These are phyloP conservation scores for Mobula birostris DNA, from an alignment of 2,113 vertebrate genomes.

Conservation along the genomic window DNA sequence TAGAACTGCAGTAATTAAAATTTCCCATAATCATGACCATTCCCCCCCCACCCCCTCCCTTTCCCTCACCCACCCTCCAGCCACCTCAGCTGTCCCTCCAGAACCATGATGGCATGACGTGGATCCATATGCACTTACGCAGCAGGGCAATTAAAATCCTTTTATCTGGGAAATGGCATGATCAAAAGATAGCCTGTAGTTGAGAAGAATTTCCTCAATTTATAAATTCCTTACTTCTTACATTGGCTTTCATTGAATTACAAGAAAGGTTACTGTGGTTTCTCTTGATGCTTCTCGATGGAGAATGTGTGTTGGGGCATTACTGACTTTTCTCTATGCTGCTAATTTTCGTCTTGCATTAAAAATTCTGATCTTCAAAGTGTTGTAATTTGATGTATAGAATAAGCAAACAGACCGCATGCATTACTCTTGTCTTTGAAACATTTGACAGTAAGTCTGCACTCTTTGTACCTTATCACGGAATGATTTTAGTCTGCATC, in stretches of 20 bases:
- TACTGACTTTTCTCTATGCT: slow-evolving; percentile 63
- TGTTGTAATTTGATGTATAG: slow-evolving; percentile 56
- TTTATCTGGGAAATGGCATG: slow-evolving; percentile 49
- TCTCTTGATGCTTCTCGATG: slow-evolving; percentile 58
- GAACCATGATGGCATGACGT: slow-evolving; percentile 59
- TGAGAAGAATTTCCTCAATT: slow-evolving; percentile 62
- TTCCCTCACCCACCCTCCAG: slow-evolving; percentile 44
- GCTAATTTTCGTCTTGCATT: slow-evolving; percentile 63
- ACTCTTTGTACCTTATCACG: slow-evolving; percentile 63
- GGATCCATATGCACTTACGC: slow-evolving; percentile 48
- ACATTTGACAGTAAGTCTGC: slow-evolving; percentile 69
- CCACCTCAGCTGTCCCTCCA: slow-evolving; percentile 54
- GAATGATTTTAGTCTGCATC: slow-evolving; percentile 68
- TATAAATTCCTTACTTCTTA: slow-evolving; percentile 65
- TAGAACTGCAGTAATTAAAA: background rate
- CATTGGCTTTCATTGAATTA: slow-evolving; percentile 57
- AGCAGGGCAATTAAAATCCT: slow-evolving; percentile 53
- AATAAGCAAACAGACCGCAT: no score
- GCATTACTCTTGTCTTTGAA: slow-evolving; percentile 7
- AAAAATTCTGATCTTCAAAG: slow-evolving; percentile 69
- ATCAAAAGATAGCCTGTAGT: slow-evolving; percentile 64
- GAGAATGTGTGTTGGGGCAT: slow-evolving; percentile 60
- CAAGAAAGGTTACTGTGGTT: slow-evolving; percentile 57
- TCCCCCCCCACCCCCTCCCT: slow-evolving; percentile 37
- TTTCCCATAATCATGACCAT: background rate